phyloP scores from a whole-genome alignment of 2,888 invertebrate species.

The Ganaspis brasiliensis region DNA sequence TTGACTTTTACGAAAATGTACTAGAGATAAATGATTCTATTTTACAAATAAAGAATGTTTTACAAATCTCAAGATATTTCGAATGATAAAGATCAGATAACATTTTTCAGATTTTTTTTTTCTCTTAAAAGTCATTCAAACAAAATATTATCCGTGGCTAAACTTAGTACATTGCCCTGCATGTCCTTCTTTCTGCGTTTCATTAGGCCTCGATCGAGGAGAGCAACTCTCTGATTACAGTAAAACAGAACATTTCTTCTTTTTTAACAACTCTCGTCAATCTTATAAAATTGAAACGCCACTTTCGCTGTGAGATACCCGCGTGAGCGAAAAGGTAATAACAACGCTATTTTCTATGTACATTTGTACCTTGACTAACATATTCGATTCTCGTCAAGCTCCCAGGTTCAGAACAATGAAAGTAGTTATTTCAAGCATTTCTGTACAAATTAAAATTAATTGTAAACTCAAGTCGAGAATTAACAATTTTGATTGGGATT shows the following conservation, averaged over 20 bases:
- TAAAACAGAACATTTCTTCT: not conserved
- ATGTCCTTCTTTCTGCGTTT: conserved; percentile 32
- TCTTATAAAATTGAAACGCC: conserved; percentile 45
- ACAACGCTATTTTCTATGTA: conserved; percentile 77
- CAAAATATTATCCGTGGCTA: not conserved
- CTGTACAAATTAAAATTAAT: not conserved
- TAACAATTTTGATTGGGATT: not conserved
- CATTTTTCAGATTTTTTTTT: not conserved
- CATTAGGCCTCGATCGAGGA: conserved; percentile 31
- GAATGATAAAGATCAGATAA: not conserved
- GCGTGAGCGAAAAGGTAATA: conserved; percentile 70
- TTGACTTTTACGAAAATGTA: conserved; percentile 8
- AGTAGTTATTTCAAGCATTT: not conserved
- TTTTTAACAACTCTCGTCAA: conserved; percentile 14
- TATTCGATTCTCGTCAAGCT: conserved; percentile 72
- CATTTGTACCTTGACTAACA: conserved; percentile 80
- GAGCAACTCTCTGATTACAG: conserved; percentile 9
- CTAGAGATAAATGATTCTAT: not conserved
- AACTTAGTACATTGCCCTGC: conserved; percentile 8
- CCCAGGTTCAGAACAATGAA: conserved; percentile 62
- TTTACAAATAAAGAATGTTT: not conserved
- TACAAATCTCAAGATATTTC: too few relatives aligned
- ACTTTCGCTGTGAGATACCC: conserved; percentile 50
- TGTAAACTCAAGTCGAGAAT: not conserved
- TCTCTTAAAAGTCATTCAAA: conserved; percentile 9